A percentile compares a stretch with the other conserved stretches of the same genome.
Conservation (phyloP, 2,888 invertebrate species). For the Osedax frankpressi region DNA sequence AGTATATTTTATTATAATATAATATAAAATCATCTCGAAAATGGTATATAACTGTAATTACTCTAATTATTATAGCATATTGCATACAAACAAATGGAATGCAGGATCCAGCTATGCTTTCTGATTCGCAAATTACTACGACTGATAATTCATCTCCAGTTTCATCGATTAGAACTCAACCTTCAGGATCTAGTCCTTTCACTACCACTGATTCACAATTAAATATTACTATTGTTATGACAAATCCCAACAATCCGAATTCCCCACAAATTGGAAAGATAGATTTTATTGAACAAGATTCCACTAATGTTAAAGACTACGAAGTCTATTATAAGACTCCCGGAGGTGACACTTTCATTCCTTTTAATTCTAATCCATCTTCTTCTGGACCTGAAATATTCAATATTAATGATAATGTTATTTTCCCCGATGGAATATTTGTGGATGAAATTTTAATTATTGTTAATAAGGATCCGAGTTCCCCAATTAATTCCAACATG, state of each 20-base stretch:
- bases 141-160: background rate
- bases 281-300: background rate
- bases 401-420: too few species aligned
- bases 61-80: background rate
- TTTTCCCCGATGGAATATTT: too few species aligned
- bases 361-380: background rate
- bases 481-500: too few species aligned
- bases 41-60: too few species aligned
- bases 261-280: background rate
- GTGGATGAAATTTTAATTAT: too few species aligned
- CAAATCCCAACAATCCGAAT: background rate
- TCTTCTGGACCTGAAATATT: too few species aligned
- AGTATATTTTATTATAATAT: too few species aligned
- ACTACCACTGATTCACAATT: background rate
- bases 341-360: background rate
- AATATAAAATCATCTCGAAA: too few species aligned
- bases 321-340: constrained; percentile 1
- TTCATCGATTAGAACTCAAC: background rate
- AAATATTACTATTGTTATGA: background rate
- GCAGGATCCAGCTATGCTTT: background rate
- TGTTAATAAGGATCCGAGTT: too few species aligned
- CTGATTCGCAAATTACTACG: background rate
- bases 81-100: background rate
- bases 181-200: background rate
- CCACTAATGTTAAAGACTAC: constrained; percentile 1